Conservation (phyloP, 2,113 vertebrate species). For the Balaenoptera acutorostrata region DNA sequence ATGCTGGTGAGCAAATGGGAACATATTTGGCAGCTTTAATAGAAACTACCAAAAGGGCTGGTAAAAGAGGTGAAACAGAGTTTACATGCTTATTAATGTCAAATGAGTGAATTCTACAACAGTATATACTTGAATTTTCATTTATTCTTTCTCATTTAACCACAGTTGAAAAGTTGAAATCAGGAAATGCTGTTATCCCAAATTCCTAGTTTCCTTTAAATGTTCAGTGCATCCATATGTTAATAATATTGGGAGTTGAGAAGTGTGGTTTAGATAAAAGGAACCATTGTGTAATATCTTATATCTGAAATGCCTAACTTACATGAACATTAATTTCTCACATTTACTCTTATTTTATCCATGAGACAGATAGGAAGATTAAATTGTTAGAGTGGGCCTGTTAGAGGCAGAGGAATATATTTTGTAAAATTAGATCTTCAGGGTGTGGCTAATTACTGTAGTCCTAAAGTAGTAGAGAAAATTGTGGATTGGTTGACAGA, state of each 20-base stretch:
- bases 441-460: neutral
- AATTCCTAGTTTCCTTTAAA: neutral
- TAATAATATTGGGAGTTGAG: neutral
- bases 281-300: neutral
- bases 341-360: neutral
- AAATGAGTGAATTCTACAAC: neutral
- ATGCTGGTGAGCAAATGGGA: neutral
- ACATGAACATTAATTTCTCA: neutral
- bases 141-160: neutral
- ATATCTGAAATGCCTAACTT: neutral
- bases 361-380: neutral
- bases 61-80: neutral
- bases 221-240: neutral
- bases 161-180: neutral
- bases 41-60: neutral
- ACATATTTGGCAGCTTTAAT: neutral
- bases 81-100: neutral
- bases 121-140: neutral
- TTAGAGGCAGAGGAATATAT: neutral
- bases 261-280: neutral
- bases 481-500: neutral
- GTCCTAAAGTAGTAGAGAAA: neutral
- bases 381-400: neutral
- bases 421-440: constrained; percentile 6
- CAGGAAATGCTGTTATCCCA: neutral